Evolutionary conservation across 2,797 vertebrate species (phyloP).

Genomic region (Enteromius radiatus): DNA sequence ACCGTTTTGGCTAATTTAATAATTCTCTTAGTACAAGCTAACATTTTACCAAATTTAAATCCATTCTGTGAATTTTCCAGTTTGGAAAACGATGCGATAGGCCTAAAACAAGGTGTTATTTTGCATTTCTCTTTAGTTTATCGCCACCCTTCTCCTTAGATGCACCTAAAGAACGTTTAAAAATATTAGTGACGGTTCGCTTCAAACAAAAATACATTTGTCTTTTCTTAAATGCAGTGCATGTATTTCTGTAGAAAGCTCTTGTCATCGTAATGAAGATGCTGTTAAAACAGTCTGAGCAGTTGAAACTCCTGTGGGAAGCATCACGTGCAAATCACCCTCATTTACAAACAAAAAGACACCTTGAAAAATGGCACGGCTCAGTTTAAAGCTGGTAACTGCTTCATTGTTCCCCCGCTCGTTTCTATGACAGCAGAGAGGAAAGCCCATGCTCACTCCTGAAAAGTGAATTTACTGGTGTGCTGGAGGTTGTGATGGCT

Average conservation of each 20-base stretch:
- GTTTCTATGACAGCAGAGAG: not conserved
- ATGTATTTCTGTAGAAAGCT: slow-evolving; percentile 22
- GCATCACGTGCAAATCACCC: slow-evolving; percentile 45
- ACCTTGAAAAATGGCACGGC: slow-evolving; percentile 16
- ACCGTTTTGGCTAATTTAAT: not conserved
- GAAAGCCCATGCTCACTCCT: slow-evolving; percentile 4
- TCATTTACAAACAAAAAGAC: slow-evolving; percentile 50
- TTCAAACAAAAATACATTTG: not conserved
- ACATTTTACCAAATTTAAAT: slow-evolving; percentile 5
- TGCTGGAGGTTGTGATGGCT: slow-evolving; percentile 23
- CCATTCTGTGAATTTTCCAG: slow-evolving; percentile 2
- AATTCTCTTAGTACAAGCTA: not conserved
- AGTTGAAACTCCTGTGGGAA: slow-evolving; percentile 41
- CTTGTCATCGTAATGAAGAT: slow-evolving; percentile 45
- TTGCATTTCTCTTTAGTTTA: not conserved
- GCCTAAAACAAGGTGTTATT: not conserved
- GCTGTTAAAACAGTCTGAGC: slow-evolving; percentile 27
- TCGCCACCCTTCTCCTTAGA: not conserved
- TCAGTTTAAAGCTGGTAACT: not conserved
- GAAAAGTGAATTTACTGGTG: slow-evolving; percentile 16
- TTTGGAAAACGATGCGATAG: not conserved
- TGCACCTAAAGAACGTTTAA: not conserved
- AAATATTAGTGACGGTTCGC: not conserved
- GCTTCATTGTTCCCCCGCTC: not conserved
- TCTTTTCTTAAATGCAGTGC: not conserved